Conservation (phyloP, 2,888 invertebrate genomes). For the Bedellia somnulentella region DNA sequence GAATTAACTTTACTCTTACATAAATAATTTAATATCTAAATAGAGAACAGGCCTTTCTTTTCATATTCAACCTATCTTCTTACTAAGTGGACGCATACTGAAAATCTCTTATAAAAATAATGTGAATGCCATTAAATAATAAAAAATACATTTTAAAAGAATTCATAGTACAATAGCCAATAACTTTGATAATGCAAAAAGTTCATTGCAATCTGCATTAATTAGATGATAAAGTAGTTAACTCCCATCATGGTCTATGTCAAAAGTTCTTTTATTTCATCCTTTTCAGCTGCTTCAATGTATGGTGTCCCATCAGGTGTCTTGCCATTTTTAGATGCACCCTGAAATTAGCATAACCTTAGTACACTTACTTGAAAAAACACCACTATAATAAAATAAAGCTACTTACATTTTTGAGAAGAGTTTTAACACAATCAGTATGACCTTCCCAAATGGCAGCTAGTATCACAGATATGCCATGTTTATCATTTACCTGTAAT, state of each 20-base stretch:
- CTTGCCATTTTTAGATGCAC: slow-evolving; percentile 77
- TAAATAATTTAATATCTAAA: slow-evolving; percentile 47
- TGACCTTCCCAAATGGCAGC: slow-evolving; percentile 98
- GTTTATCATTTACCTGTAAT: slow-evolving; percentile 85
- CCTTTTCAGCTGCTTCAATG: slow-evolving; percentile 86
- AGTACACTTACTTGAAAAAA: neutral
- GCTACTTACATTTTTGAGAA: slow-evolving; percentile 77
- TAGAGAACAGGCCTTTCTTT: slow-evolving; percentile 35
- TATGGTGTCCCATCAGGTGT: slow-evolving; percentile 89
- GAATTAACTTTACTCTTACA: slow-evolving; percentile 24
- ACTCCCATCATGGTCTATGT: too few relatives aligned
- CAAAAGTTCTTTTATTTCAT: slow-evolving; percentile 81
- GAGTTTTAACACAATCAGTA: slow-evolving; percentile 83
- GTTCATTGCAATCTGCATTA: too few relatives aligned
- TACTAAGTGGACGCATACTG: slow-evolving; percentile 42
- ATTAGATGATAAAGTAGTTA: too few relatives aligned
- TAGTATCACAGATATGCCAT: slow-evolving; percentile 90
- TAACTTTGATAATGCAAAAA: too few relatives aligned
- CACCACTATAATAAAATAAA: neutral
- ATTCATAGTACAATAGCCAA: too few relatives aligned
- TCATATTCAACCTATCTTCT: slow-evolving; percentile 23
- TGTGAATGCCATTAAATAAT: slow-evolving; percentile 34
- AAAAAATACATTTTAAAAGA: slow-evolving; percentile 58
- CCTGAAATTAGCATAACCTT: slow-evolving; percentile 42
- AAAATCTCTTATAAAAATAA: slow-evolving; percentile 49